Percentiles rank a stretch among this genome's conserved stretches.
Conservation (phyloP, 1,140 invertebrate species). For the Tribolium madens region DNA sequence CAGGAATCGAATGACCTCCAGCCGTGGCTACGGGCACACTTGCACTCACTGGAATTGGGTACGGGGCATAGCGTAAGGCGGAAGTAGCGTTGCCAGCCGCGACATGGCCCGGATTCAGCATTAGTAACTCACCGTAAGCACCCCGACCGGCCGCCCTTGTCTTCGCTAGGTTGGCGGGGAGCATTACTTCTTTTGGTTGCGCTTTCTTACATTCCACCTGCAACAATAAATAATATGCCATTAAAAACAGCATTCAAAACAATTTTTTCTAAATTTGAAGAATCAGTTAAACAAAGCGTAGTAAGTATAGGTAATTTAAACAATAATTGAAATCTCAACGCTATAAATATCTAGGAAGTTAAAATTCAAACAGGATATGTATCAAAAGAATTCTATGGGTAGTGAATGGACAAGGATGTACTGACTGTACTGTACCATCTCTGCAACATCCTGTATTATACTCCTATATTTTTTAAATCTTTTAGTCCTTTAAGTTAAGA, state of each 20-base stretch:
- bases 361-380: no score
- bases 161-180: slow-evolving; percentile 93
- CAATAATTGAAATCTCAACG: no score
- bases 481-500: no score
- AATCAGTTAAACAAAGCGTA: no score
- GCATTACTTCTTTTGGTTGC: slow-evolving; percentile 99
- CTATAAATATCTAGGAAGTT: no score
- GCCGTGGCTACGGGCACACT: slow-evolving; percentile 66
- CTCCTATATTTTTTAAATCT: no score
- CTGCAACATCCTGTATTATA: no score
- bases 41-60: slow-evolving; percentile 71
- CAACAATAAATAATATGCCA: slow-evolving; percentile 64
- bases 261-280: no score
- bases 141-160: slow-evolving; percentile 91
- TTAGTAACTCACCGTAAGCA: slow-evolving; percentile 96
- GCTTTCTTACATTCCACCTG: slow-evolving; percentile 99
- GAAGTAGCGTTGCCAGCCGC: slow-evolving; percentile 63
- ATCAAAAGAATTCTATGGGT: no score
- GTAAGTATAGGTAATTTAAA: no score
- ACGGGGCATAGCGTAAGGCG: slow-evolving; percentile 76
- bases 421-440: no score
- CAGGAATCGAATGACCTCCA: slow-evolving; percentile 61
- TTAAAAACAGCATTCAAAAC: neutral
- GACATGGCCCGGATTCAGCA: slow-evolving; percentile 75
- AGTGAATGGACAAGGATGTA: no score